These are phyloP conservation scores for Enteromius trimaculatus DNA, from an alignment of 2,797 vertebrate species.

Conservation along the genomic window DNA sequence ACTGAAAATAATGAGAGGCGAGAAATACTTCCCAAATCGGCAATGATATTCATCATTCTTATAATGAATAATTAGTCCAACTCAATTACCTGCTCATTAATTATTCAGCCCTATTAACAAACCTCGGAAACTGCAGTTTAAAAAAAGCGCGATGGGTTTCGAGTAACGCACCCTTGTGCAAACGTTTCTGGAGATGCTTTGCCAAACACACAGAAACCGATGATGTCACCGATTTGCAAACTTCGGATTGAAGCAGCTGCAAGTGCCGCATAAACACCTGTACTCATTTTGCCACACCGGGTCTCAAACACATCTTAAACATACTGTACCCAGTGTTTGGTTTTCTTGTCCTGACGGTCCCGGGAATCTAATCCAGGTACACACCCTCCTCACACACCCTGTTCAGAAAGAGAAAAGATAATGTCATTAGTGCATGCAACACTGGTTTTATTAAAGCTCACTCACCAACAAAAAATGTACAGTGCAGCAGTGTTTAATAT, in stretches of 20 bases:
- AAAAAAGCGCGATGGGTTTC: conserved; percentile 5
- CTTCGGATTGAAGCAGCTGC: conserved; percentile 7
- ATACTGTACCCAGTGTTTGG: conserved; percentile 43
- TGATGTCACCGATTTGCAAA: conserved; percentile 2
- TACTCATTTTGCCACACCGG: neutral
- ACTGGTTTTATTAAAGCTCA: conserved; percentile 28
- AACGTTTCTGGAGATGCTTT: neutral
- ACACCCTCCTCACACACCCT: conserved; percentile 61
- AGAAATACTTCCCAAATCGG: conserved; percentile 36
- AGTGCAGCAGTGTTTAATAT: neutral
- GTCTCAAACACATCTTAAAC: neutral
- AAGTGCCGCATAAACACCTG: neutral
- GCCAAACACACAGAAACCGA: neutral
- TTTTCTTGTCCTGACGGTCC: conserved; percentile 47
- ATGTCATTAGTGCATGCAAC: conserved; percentile 23
- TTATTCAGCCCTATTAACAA: conserved; percentile 50
- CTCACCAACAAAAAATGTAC: neutral
- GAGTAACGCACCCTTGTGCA: neutral
- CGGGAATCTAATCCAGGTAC: conserved; percentile 55
- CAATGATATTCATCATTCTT: conserved; percentile 45
- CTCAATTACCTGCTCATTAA: conserved; percentile 48
- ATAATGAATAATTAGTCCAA: conserved; percentile 53
- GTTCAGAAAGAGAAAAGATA: conserved; percentile 48
- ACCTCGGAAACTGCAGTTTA: conserved; percentile 23
- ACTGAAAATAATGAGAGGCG: conserved; percentile 28